phyloP scores from a whole-genome alignment of 2,888 invertebrate species.

The Oscheius sp. region DNA sequence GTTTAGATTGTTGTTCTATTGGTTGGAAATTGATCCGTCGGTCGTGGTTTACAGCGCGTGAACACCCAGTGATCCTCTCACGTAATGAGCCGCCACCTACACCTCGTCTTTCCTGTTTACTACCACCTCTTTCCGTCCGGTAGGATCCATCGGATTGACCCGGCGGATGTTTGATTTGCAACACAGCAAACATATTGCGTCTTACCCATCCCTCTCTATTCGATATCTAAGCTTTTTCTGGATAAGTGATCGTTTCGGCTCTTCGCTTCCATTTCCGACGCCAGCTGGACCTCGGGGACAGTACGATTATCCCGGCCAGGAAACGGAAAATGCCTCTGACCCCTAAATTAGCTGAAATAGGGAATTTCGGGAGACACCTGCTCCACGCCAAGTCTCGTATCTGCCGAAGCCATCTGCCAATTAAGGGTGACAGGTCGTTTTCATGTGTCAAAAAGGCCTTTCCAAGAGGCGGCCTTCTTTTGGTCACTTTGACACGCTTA shows the following conservation, averaged over 20 bases:
- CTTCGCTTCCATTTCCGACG: not conserved
- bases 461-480: slow-evolving; percentile 24
- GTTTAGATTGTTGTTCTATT: slow-evolving; percentile 4
- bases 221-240: not conserved
- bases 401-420: slow-evolving; percentile 22
- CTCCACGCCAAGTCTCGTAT: slow-evolving; percentile 22
- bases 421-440: slow-evolving; percentile 34
- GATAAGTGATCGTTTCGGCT: not conserved
- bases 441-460: slow-evolving; percentile 28
- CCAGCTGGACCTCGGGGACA: not conserved
- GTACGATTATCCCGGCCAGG: not conserved
- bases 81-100: slow-evolving; percentile 24
- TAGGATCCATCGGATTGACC: not conserved
- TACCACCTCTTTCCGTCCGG: not conserved
- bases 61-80: slow-evolving; percentile 33
- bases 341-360: slow-evolving; percentile 16
- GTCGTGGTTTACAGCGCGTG: slow-evolving; percentile 35
- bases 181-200: slow-evolving; percentile 7
- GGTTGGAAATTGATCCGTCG: slow-evolving; percentile 19
- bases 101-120: slow-evolving; percentile 1
- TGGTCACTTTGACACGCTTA: slow-evolving; percentile 22
- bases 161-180: slow-evolving; percentile 23
- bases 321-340: slow-evolving; percentile 15
- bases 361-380: slow-evolving; percentile 22
- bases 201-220: not conserved